Percentiles rank a stretch among this genome's conserved stretches.
These are phyloP conservation scores for Lamproptera curius DNA, from an alignment of 2,888 invertebrate species.

Conservation along the genomic window DNA sequence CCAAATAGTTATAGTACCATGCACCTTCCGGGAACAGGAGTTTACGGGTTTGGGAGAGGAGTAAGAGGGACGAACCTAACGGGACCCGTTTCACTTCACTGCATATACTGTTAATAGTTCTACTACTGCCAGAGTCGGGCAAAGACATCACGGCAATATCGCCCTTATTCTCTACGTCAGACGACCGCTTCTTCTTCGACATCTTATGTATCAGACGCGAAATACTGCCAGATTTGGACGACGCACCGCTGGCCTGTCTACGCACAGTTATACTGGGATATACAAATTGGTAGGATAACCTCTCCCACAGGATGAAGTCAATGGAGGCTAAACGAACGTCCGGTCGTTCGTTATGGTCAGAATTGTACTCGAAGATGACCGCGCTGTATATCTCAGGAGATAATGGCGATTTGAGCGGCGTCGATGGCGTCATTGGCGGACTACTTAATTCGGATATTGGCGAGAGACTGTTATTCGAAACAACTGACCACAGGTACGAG, in stretches of 20 bases:
- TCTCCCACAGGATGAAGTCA: slow-evolving; percentile 68
- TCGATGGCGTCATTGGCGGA: slow-evolving; percentile 37
- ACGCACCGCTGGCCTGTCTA: slow-evolving; percentile 40
- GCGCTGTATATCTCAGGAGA: slow-evolving; percentile 62
- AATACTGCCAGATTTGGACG: slow-evolving; percentile 48
- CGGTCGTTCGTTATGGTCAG: slow-evolving; percentile 39
- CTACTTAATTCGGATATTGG: slow-evolving; percentile 59
- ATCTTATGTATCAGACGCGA: slow-evolving; percentile 47
- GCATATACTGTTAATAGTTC: slow-evolving; percentile 52
- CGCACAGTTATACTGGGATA: slow-evolving; percentile 58
- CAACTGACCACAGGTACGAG: slow-evolving; percentile 53
- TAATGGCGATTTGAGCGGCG: slow-evolving; percentile 39
- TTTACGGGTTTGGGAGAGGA: slow-evolving; percentile 57
- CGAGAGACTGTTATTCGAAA: slow-evolving; percentile 46
- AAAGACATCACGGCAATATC: slow-evolving; percentile 61
- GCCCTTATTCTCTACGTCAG: slow-evolving; percentile 41
- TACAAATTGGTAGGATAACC: slow-evolving; percentile 47
- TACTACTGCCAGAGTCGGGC: slow-evolving; percentile 54
- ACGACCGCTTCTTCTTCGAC: slow-evolving; percentile 43
- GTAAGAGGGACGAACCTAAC: slow-evolving; percentile 54
- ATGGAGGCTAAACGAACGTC: slow-evolving; percentile 54
- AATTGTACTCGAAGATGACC: slow-evolving; percentile 62
- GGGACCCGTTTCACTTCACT: slow-evolving; percentile 59
- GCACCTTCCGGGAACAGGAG: slow-evolving; percentile 59
- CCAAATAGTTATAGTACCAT: slow-evolving; percentile 73